These are phyloP conservation scores for Plagiodera versicolora DNA, from an alignment of 2,888 invertebrate species.

Conservation along the genomic window DNA sequence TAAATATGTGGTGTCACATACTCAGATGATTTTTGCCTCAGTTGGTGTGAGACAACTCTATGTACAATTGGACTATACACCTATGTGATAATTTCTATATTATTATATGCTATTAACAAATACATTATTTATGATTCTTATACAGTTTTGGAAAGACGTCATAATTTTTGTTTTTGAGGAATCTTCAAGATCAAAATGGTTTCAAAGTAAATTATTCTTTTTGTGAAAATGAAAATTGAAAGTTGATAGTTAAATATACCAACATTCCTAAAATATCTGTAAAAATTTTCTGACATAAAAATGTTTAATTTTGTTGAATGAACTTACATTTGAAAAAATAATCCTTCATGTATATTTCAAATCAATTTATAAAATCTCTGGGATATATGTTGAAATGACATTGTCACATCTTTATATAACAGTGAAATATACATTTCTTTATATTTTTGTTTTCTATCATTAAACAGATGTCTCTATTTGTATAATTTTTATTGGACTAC, in stretches of 20 bases:
- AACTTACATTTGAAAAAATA: no score
- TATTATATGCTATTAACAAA: no score
- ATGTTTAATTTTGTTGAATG: no score
- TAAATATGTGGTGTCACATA: conserved; percentile 88
- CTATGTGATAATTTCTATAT: conserved; percentile 61
- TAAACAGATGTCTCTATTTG: neutral
- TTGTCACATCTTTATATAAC: neutral
- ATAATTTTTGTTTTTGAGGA: no score
- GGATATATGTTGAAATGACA: neutral
- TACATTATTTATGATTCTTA: no score
- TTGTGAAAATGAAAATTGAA: no score
- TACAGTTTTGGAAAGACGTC: no score
- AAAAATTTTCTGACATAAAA: no score
- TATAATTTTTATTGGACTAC: neutral
- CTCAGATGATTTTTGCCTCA: conserved; percentile 92
- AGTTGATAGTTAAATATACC: no score
- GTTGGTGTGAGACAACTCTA: conserved; percentile 89
- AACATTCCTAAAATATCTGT: no score
- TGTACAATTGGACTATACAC: conserved; percentile 90
- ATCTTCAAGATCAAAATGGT: no score
- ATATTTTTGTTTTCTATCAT: neutral
- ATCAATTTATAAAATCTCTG: neutral
- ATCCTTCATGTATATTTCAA: neutral
- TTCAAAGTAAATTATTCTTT: no score
- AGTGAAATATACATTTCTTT: neutral